These are phyloP conservation scores for Phrynosoma platyrhinos DNA, from an alignment of 2,113 vertebrate genomes.

Conservation along the genomic window DNA sequence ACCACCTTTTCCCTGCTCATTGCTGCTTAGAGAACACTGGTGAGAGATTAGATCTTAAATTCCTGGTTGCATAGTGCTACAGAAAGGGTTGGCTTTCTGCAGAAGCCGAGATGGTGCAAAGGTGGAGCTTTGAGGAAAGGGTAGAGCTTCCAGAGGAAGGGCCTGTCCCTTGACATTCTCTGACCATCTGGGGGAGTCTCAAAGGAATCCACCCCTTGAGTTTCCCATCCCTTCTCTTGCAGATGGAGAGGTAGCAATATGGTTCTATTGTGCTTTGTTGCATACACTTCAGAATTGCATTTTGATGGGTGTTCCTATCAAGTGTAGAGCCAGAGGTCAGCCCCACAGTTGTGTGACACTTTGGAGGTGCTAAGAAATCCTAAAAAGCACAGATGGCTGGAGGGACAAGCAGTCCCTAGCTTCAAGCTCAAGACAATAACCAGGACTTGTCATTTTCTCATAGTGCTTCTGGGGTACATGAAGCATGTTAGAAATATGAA, in stretches of 20 bases:
- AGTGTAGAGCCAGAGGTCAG: not conserved
- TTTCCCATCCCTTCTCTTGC: not conserved
- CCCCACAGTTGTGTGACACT: no score
- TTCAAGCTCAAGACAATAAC: not conserved
- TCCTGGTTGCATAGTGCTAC: not conserved
- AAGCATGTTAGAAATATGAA: not conserved
- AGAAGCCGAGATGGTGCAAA: no score
- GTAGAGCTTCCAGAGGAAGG: no score
- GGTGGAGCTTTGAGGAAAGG: not conserved
- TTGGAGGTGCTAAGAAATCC: not conserved
- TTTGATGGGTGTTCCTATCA: not conserved
- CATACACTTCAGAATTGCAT: not conserved
- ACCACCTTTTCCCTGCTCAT: no score
- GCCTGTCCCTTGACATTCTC: no score
- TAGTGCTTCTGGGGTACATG: not conserved
- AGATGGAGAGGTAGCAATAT: not conserved
- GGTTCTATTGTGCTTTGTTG: no score
- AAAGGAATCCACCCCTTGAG: no score
- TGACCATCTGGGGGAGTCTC: no score
- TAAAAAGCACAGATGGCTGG: not conserved
- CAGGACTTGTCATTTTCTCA: not conserved
- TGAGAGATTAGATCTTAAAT: not conserved
- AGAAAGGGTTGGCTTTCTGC: not conserved
- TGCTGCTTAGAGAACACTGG: not conserved
- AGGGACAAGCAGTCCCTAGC: not conserved